Conservation (phyloP, 2,113 vertebrate species). For the Fulica atra region DNA sequence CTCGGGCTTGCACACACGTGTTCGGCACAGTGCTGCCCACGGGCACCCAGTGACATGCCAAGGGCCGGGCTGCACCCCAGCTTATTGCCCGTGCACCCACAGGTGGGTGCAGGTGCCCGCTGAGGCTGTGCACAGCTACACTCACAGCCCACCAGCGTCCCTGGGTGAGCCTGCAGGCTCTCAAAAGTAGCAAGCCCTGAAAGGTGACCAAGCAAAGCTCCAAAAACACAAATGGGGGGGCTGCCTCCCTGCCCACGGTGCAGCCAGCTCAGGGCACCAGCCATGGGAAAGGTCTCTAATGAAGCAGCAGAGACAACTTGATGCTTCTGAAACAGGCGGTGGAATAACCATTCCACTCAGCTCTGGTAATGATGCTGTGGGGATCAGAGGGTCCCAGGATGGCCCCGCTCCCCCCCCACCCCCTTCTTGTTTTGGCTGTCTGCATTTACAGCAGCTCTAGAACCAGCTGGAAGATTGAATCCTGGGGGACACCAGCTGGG, state of each 20-base stretch:
- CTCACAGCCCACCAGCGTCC: accelerated
- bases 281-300: accelerated
- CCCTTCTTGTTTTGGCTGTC: background rate
- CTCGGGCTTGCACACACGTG: background rate
- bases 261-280: accelerated
- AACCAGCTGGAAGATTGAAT: background rate
- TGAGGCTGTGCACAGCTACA: background rate
- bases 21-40: background rate
- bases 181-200: background rate
- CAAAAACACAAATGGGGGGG: background rate
- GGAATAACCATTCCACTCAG: background rate
- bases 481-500: accelerated
- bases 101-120: background rate
- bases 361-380: accelerated
- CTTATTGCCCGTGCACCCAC: background rate
- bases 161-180: background rate
- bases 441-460: background rate
- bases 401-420: accelerated
- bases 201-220: background rate
- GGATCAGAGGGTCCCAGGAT: background rate
- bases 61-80: background rate
- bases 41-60: background rate
- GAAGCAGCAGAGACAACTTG: background rate
- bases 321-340: background rate
- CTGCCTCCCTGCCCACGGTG: background rate